Conservation (phyloP, 2,113 vertebrate species). For the Alethe castanea region DNA sequence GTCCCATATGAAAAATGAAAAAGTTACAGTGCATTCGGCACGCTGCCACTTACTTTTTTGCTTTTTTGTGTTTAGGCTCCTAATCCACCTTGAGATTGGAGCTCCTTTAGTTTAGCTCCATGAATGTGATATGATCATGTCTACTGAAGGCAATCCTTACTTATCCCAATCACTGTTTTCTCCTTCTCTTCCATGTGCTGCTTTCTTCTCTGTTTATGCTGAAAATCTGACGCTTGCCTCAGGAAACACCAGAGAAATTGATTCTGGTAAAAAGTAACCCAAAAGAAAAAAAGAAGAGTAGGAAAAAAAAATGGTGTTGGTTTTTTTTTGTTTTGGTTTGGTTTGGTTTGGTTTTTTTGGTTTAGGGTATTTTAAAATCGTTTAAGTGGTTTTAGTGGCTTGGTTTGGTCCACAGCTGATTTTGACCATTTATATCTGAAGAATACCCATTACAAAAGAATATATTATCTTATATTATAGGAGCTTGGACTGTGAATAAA, state of each 20-base stretch:
- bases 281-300: neutral
- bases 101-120: neutral
- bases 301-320: too few species aligned
- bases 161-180: neutral
- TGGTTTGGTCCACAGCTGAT: neutral
- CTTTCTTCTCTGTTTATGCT: neutral
- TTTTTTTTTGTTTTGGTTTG: too few species aligned
- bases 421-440: neutral
- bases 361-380: neutral
- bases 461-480: neutral
- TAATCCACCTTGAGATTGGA: neutral
- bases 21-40: neutral
- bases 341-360: neutral
- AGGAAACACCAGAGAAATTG: neutral
- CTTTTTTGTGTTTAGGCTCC: rapidly evolving
- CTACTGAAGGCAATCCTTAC: neutral
- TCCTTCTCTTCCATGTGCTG: neutral
- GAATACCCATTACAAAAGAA: neutral
- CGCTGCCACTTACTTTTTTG: neutral
- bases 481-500: neutral
- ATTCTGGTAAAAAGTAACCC: neutral
- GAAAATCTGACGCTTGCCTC: neutral
- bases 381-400: neutral
- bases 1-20: neutral
- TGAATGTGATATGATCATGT: rapidly evolving